Percentiles rank a stretch among this genome's conserved stretches.
These are phyloP conservation scores for Cyanoliseus patagonus DNA, from an alignment of 2,113 vertebrate species.

Conservation along the genomic window DNA sequence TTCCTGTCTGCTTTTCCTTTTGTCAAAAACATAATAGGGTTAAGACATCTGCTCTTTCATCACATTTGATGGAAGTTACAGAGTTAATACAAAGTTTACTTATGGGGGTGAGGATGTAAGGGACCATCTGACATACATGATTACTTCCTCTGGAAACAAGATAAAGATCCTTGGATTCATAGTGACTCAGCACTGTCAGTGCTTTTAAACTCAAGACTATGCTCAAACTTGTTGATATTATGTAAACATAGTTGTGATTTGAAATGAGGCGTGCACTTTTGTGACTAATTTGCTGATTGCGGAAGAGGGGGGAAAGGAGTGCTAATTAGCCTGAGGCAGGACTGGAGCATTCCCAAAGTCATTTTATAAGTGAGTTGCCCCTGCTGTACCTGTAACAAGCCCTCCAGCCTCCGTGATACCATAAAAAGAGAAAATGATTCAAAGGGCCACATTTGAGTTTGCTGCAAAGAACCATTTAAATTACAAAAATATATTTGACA, in stretches of 20 bases:
- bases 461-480: not conserved
- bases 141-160: constrained; percentile 20
- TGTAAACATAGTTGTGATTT: constrained; percentile 14
- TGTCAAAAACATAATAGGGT: not conserved
- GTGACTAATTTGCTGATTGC: not conserved
- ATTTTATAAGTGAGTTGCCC: not conserved
- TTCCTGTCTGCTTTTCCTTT: not conserved
- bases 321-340: not conserved
- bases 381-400: not conserved
- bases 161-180: constrained; percentile 15
- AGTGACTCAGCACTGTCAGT: constrained; percentile 64
- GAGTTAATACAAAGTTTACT: not conserved
- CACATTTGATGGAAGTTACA: not conserved
- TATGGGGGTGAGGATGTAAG: not conserved
- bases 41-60: not conserved
- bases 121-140: not conserved
- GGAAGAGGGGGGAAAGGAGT: not conserved
- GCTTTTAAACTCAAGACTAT: not conserved
- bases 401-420: not conserved
- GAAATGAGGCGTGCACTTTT: not conserved
- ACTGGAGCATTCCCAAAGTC: not conserved
- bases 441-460: not conserved
- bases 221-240: constrained; percentile 7
- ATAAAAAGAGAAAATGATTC: not conserved
- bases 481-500: not conserved